Evolutionary conservation across 2,888 invertebrate genomes (phyloP).

Genomic region (Conus canariensis): DNA sequence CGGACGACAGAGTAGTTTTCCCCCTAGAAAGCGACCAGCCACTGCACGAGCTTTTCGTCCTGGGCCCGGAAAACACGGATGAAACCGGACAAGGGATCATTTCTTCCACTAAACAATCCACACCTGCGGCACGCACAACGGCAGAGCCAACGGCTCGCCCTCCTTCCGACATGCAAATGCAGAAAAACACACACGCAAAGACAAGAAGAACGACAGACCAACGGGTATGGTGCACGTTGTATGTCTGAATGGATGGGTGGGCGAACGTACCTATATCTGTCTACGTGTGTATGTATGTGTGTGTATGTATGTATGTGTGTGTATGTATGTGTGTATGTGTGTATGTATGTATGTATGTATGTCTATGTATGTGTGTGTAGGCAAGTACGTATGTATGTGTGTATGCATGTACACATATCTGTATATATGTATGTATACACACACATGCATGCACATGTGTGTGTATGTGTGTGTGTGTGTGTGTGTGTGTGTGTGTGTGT

Average conservation of each 20-base stretch:
- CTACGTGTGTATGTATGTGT: not conserved
- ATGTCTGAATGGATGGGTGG: not conserved
- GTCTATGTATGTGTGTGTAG: not conserved
- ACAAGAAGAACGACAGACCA: no score
- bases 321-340: not conserved
- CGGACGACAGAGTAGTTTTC: no score
- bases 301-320: not conserved
- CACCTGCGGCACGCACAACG: not conserved
- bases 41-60: no score
- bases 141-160: not conserved
- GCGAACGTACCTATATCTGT: not conserved
- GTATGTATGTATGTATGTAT: not conserved
- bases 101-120: no score
- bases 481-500: no score
- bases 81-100: no score
- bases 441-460: not conserved
- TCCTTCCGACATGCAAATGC: not conserved
- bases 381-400: not conserved
- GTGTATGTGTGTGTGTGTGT: no score
- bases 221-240: not conserved
- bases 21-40: no score
- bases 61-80: no score
- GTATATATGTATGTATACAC: not conserved
- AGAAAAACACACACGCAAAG: no score
- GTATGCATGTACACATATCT: not conserved